Evolutionary conservation across 2,797 vertebrate species (phyloP).

Genomic region (Thripadectes ignobilis): DNA sequence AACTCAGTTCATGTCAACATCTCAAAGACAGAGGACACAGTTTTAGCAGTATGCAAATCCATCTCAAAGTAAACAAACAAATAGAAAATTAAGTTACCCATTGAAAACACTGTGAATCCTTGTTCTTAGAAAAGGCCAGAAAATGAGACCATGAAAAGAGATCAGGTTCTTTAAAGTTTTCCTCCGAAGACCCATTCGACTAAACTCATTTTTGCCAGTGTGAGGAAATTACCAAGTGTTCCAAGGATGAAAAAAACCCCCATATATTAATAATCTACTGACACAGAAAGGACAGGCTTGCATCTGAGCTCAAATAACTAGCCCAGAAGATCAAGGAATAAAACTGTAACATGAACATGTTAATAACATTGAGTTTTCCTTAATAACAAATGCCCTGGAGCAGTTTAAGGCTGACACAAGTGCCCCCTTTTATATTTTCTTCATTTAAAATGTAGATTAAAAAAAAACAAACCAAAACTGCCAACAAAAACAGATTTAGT

Average conservation of each 20-base stretch:
- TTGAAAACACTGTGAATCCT: neutral
- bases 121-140: neutral
- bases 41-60: neutral
- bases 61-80: neutral
- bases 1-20: neutral
- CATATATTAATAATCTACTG: slow-evolving; percentile 8
- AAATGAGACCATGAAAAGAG: neutral
- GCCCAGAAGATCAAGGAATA: slow-evolving; percentile 36
- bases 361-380: slow-evolving; percentile 8
- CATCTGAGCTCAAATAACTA: slow-evolving; percentile 10
- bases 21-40: neutral
- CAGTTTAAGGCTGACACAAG: neutral
- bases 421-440: neutral
- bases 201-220: neutral
- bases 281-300: slow-evolving; percentile 49
- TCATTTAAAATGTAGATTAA: slow-evolving; percentile 12
- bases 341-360: neutral
- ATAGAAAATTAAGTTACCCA: neutral
- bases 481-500: neutral
- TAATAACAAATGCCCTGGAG: slow-evolving; percentile 33
- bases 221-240: neutral
- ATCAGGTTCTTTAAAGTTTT: neutral
- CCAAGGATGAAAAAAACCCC: neutral
- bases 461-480: neutral
- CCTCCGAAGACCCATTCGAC: neutral